A percentile compares a stretch with the other conserved stretches of the same genome.
Evolutionary conservation across 2,888 invertebrate species (phyloP).

Genomic region (Synergus laeviventris): DNA sequence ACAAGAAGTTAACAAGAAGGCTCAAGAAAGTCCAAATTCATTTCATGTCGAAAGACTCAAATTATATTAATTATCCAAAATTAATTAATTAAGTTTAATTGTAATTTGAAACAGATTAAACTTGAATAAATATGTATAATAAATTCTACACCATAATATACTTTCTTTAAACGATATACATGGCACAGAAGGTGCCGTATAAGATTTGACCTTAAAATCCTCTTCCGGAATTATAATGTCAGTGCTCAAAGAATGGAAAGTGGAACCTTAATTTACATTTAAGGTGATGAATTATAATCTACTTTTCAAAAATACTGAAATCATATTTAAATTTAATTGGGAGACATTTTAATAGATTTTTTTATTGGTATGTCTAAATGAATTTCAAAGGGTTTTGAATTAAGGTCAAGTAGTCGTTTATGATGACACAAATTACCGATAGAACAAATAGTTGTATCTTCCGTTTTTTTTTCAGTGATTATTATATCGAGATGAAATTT

Average conservation of each 20-base stretch:
- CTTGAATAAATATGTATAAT: not conserved
- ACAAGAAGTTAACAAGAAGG: not conserved
- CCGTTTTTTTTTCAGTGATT: no score
- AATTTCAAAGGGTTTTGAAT: no score
- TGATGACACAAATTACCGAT: no score
- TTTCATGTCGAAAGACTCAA: not conserved
- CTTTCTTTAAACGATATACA: not conserved
- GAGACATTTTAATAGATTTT: no score
- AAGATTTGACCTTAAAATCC: conserved; percentile 1
- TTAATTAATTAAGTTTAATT: no score
- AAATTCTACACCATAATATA: not conserved
- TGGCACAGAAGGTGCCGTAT: not conserved
- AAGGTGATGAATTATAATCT: not conserved
- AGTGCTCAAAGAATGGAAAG: not conserved
- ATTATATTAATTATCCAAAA: no score
- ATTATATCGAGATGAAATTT: not conserved
- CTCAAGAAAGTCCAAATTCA: not conserved
- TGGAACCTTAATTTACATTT: not conserved
- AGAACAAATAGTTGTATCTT: no score
- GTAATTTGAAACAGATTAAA: not conserved
- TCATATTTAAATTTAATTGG: no score
- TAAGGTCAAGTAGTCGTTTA: no score
- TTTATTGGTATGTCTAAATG: no score
- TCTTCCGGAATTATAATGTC: not conserved
- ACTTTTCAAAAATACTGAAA: no score